Conservation (phyloP, 2,797 vertebrate genomes). For the Amblyopsis hoosieri region DNA sequence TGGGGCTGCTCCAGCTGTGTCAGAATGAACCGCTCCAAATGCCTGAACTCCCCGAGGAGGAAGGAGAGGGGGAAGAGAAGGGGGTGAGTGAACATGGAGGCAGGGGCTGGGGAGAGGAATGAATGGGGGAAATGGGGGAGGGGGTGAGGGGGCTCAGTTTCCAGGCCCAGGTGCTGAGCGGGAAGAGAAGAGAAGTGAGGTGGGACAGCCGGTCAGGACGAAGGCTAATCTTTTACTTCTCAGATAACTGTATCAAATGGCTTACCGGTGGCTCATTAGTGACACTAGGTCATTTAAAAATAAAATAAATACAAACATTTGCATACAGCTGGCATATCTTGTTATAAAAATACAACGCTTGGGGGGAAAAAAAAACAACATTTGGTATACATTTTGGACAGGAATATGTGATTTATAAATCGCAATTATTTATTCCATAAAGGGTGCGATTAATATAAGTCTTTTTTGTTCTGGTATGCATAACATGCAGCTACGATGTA, state of each 20-base stretch:
- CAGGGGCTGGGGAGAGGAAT: constrained; percentile 33
- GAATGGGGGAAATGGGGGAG: constrained; percentile 46
- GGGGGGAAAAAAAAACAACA: too few relatives aligned
- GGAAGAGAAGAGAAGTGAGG: constrained; percentile 29
- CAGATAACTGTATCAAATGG: background rate
- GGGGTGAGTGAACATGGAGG: constrained; percentile 53
- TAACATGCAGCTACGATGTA: constrained; percentile 11
- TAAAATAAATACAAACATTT: too few relatives aligned
- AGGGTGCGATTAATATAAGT: too few relatives aligned
- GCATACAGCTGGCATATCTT: too few relatives aligned
- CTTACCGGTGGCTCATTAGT: background rate
- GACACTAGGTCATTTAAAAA: background rate
- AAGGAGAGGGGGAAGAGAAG: constrained; percentile 62
- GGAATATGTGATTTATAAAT: too few relatives aligned
- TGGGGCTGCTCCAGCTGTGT: constrained; percentile 85
- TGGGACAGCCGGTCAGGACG: constrained; percentile 10
- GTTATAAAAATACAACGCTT: too few relatives aligned
- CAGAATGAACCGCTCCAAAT: constrained; percentile 84
- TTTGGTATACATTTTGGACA: too few relatives aligned
- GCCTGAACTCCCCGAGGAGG: constrained; percentile 82
- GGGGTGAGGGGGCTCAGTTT: constrained; percentile 34
- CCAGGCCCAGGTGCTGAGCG: constrained; percentile 58
- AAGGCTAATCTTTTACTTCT: background rate
- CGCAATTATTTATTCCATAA: too few relatives aligned
- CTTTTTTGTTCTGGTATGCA: background rate